Conservation (phyloP, 2,797 vertebrate species). For the Eulemur albifrons region DNA sequence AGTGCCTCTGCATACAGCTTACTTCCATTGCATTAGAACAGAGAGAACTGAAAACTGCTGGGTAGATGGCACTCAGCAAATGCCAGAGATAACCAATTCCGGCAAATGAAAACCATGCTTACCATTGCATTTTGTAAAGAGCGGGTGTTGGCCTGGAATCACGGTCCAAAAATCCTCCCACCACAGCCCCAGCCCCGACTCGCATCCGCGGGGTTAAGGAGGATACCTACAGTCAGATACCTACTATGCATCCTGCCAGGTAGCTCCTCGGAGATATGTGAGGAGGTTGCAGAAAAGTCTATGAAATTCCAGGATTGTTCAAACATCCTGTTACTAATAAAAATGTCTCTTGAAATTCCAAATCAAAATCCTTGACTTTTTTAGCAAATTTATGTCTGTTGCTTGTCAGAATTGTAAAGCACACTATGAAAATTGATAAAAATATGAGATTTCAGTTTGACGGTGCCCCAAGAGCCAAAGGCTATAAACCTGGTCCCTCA, state of each 20-base stretch:
- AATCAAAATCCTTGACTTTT: not conserved
- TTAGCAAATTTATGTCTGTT: not conserved
- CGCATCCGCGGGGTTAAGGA: fast-evolving
- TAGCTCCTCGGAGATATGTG: not conserved
- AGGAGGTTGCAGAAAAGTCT: not conserved
- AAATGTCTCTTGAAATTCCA: not conserved
- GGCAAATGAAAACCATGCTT: not conserved
- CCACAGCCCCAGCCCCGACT: not conserved
- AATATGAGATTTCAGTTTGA: not conserved
- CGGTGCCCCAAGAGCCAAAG: not conserved
- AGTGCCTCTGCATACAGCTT: too few species aligned
- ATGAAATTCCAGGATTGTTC: not conserved
- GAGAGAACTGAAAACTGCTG: not conserved
- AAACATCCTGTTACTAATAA: not conserved
- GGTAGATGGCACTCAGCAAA: not conserved
- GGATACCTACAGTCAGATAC: not conserved
- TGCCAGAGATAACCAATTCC: fast-evolving
- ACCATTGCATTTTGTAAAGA: not conserved
- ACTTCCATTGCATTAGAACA: not conserved
- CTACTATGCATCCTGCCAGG: not conserved
- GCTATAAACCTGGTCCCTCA: not conserved
- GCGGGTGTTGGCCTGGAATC: not conserved
- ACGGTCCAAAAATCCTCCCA: not conserved
- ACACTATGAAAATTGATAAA: not conserved
- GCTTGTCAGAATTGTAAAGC: not conserved